phyloP scores from a whole-genome alignment of 2,888 invertebrate genomes.

The Schrankia costaestrigalis region DNA sequence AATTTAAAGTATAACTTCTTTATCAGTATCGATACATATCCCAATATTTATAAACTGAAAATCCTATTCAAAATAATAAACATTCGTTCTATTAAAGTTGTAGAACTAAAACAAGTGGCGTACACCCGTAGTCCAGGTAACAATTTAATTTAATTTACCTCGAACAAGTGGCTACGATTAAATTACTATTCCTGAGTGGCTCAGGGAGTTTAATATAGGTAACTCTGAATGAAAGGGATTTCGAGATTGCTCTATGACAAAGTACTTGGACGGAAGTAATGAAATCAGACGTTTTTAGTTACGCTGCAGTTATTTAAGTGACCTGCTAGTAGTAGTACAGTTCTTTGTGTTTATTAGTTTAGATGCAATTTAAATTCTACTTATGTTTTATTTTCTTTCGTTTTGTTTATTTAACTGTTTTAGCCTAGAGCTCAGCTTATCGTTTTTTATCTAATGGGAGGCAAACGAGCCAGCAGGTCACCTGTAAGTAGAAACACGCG shows the following conservation, averaged over 20 bases:
- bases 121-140: slow-evolving; percentile 20
- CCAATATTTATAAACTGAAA: too few relatives aligned
- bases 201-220: slow-evolving; percentile 29
- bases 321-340: not conserved
- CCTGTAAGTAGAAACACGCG: too few relatives aligned
- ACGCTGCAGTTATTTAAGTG: slow-evolving; percentile 44
- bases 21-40: not conserved
- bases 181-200: slow-evolving; percentile 32
- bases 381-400: too few relatives aligned
- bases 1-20: not conserved
- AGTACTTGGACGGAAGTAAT: slow-evolving; percentile 48
- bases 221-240: slow-evolving; percentile 18
- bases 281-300: slow-evolving; percentile 49
- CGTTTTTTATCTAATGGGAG: too few relatives aligned
- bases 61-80: slow-evolving; percentile 6
- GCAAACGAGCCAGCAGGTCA: too few relatives aligned
- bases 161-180: slow-evolving; percentile 28
- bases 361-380: too few relatives aligned
- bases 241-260: slow-evolving; percentile 26
- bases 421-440: too few relatives aligned
- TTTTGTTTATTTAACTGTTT: too few relatives aligned
- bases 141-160: slow-evolving; percentile 29
- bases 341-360: too few relatives aligned
- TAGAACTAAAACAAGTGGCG: slow-evolving; percentile 10
- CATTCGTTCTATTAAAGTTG: slow-evolving; percentile 18